Evolutionary conservation across 1,140 invertebrate species (phyloP).

Genomic region (Parasteatoda tepidariorum): DNA sequence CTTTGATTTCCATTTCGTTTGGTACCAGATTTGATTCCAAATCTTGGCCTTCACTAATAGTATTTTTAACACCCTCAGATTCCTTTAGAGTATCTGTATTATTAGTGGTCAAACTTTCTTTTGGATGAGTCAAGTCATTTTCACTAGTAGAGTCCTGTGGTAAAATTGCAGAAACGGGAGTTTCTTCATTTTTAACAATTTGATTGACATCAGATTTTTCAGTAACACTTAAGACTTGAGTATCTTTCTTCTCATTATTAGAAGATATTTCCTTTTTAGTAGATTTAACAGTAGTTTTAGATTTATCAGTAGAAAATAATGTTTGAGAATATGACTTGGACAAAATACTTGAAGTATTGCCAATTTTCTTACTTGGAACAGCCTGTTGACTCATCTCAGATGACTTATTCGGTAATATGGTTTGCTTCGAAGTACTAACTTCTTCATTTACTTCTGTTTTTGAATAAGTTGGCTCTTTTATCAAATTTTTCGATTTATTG

Average conservation of each 20-base stretch:
- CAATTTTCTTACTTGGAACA: not conserved
- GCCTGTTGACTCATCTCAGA: not conserved
- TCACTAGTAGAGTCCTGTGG: too few relatives aligned
- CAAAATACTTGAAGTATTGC: not conserved
- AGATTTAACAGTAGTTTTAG: not conserved
- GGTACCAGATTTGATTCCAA: too few relatives aligned
- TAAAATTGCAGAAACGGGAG: not conserved
- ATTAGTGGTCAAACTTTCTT: too few relatives aligned
- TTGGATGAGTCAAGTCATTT: too few relatives aligned
- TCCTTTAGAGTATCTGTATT: too few relatives aligned
- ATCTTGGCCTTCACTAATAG: too few relatives aligned
- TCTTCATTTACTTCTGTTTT: too few relatives aligned
- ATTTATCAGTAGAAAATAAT: constrained; percentile 6
- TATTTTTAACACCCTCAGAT: too few relatives aligned
- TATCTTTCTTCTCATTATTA: not conserved
- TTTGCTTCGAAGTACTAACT: not conserved
- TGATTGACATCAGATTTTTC: not conserved
- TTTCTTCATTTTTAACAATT: not conserved
- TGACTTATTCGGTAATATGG: not conserved
- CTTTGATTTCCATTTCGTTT: too few relatives aligned
- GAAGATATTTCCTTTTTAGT: not conserved
- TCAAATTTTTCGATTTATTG: not conserved
- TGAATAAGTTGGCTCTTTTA: not conserved
- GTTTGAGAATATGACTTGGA: constrained; percentile 32
- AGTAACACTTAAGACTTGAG: not conserved